phyloP scores from a whole-genome alignment of 2,797 vertebrate genomes.

The Echeneis naucrates region DNA sequence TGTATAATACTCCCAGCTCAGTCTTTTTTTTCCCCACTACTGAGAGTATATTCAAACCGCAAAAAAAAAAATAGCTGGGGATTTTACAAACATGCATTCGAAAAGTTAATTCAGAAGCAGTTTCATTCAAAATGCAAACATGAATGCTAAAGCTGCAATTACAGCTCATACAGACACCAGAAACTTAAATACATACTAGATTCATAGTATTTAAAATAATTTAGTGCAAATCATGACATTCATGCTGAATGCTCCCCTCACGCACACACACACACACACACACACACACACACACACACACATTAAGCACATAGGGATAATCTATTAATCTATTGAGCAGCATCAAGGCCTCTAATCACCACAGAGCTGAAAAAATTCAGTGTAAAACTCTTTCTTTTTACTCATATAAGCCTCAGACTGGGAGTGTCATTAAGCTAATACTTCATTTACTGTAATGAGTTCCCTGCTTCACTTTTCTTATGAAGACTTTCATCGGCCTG shows the following conservation, averaged over 20 bases:
- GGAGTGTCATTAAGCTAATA: constrained; percentile 40
- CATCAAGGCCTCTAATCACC: constrained; percentile 48
- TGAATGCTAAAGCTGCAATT: constrained; percentile 31
- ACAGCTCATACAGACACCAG: constrained; percentile 28
- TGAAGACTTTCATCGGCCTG: constrained; percentile 27
- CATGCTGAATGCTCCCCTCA: too few relatives aligned
- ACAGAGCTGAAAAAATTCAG: constrained; percentile 40
- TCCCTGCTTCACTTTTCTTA: constrained; percentile 26
- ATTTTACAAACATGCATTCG: constrained; percentile 22
- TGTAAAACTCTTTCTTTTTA: constrained; percentile 29
- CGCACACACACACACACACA: not conserved
- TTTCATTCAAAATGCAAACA: constrained; percentile 36
- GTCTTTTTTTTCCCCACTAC: not conserved
- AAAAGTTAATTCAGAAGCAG: constrained; percentile 29
- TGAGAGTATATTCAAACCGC: not conserved
- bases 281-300: constrained; percentile 22
- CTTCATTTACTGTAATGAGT: constrained; percentile 50
- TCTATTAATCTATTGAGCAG: constrained; percentile 59
- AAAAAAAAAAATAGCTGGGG: not conserved
- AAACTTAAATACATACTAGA: constrained; percentile 19
- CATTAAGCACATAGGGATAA: constrained; percentile 23
- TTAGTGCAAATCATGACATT: constrained; percentile 10
- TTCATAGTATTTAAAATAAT: constrained; percentile 18
- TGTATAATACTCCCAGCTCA: not conserved
- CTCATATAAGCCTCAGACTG: constrained; percentile 14